Base-by-base conservation (phyloP, 2,797 vertebrate genomes). In the Ctenochaetus hawaiiensis region DNA sequence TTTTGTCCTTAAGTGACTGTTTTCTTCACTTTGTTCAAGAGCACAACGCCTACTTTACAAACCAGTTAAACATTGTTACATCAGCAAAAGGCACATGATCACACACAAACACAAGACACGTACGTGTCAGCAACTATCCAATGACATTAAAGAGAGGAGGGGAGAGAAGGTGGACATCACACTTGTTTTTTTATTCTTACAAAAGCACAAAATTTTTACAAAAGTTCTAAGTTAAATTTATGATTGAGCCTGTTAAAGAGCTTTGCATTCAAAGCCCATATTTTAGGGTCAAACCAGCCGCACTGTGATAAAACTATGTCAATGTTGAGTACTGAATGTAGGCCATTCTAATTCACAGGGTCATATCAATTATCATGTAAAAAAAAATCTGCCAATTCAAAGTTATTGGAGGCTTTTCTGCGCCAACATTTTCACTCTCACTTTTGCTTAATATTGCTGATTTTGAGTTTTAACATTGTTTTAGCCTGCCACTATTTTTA, bases 61-160 rank as follows among this genome's bases (percentile, higher is more conserved):
- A 75, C 39, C 44, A 10, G 66, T 61, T 80, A 41, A 82, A 77
- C 58, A 76, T 44, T 80, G 59, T 68, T 51, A 75, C 37, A 69
- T 45, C 43, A 39, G 57, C 5, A 51, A 41, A 41, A 54, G 58
- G 23, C 37, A 75, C 2, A 4, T 47, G 59, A 79, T 34, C 39
- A 39, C 39, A 4, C 23, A 16, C 72, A 51, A n/a, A 52, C 47
- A 77, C 26, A 20, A n/a, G 1, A 51, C 5, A 11, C 37, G 49
- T 30, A 44, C 44, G 9, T 26, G 14, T 64, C 41, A 72, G 59
- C 70, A 62, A 53, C 62, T 68, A 65, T 17, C 37, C n/a, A 48
- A 41, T 52, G 39, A 67, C 34, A 75, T 26, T 45, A 39, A 59
- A 51, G 9, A 41, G 54, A 58, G 47, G 48, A 51, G 48, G 12